Evolutionary conservation across 2,888 invertebrate species (phyloP), one percentile per base, ranked within the genome.

Genomic region (Ametastegia equiseti): DNA sequence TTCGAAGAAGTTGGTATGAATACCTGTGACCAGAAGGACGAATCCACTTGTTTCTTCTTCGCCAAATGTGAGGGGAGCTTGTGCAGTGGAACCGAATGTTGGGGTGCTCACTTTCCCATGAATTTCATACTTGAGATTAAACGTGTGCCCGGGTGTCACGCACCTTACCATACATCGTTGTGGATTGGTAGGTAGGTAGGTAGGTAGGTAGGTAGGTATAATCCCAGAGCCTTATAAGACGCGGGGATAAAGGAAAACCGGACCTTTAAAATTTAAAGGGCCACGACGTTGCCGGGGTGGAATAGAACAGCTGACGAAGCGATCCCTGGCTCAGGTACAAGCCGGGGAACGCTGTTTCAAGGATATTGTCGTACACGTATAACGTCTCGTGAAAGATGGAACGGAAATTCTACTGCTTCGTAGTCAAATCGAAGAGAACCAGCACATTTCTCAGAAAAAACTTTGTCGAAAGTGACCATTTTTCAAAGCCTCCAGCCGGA

Each of bases 181-280:
- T n/a, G n/a, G n/a, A n/a, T n/a, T n/a, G n/a, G n/a, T n/a, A n/a
- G n/a, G n/a, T n/a, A n/a, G n/a, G n/a, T n/a, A n/a, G n/a, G n/a
- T n/a, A n/a, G n/a, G n/a, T n/a, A n/a, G n/a, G n/a, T n/a, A n/a
- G n/a, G n/a, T 45, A 15, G 71, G 42, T n/a, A 3, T 27, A 47
- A 71, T 47, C 47, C 65, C 4, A 39, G 13, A 47, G 71, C 42
- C 71, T 71, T 42, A n/a, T n/a, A n/a, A n/a, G 23, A 71, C 45
- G 47, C 27, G 45, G 67, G 79, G 11, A 78, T 45, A 78, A 71
- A 30, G 71, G 45, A 80, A 39, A 60, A 63, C 23, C 39, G 79
- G 89, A 84, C 86, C 88, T 89, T 89, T 89, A 89, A 89, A 88
- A 81, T 88, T 89, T 89, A 89, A 89, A 89, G 86, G 88, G 88